A percentile compares a stretch with the other conserved stretches of the same genome.
phyloP scores from a whole-genome alignment of 2,797 vertebrate species.

The Hoplostethus atlanticus region DNA sequence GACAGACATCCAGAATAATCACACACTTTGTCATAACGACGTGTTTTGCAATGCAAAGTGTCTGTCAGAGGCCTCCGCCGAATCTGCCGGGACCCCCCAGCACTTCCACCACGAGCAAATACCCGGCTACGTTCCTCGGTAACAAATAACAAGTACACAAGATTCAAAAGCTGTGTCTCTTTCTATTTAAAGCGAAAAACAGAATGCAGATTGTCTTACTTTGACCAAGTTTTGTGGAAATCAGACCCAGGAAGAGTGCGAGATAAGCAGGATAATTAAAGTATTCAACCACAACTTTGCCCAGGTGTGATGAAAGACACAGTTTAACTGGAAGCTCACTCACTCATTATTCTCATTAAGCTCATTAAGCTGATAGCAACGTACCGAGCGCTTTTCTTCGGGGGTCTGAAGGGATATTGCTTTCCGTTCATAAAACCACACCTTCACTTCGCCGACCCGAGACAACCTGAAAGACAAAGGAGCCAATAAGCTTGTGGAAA shows the following conservation, averaged over 20 bases:
- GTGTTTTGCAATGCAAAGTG: conserved; percentile 81
- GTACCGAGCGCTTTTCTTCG: conserved; percentile 21
- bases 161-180: conserved; percentile 5
- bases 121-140: conserved; percentile 24
- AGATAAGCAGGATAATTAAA: conserved; percentile 29
- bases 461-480: conserved; percentile 63
- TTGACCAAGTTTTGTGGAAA: conserved; percentile 6
- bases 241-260: conserved; percentile 14
- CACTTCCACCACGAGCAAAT: conserved; percentile 38
- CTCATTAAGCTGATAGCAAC: conserved; percentile 44
- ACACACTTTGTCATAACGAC: conserved; percentile 74
- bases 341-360: conserved; percentile 27
- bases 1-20: conserved; percentile 67
- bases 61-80: conserved; percentile 48
- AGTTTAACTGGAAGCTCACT: conserved; percentile 33
- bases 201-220: neutral
- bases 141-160: conserved; percentile 8
- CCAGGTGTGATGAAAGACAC: conserved; percentile 12
- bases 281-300: conserved; percentile 26
- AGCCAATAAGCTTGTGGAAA: conserved; percentile 63
- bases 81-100: conserved; percentile 33
- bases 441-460: conserved; percentile 35
- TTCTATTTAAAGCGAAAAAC: conserved; percentile 36
- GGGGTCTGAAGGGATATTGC: conserved; percentile 57
- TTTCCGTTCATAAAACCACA: conserved; percentile 49